Base-by-base conservation (phyloP, 37 sponge, comb jelly and placozoan genomes). In the Ianthella basta region DNA sequence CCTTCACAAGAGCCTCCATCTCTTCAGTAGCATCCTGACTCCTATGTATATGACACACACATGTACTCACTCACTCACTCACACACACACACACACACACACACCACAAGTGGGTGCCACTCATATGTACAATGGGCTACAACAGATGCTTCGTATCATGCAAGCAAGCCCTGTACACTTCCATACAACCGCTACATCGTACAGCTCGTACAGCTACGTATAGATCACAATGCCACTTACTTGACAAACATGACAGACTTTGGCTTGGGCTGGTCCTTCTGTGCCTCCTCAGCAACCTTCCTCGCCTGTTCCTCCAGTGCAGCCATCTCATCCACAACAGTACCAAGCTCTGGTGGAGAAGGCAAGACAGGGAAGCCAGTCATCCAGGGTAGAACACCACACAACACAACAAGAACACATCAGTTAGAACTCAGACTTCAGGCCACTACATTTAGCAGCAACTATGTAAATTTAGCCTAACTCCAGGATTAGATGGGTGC, bases 281-380 rank as follows among this genome's bases (percentile, higher is more conserved):
- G 66, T 10, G 96, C 93, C 44, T 93, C 94, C 55, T 95, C 89
- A 54, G 91, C 89, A 12, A 95, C 88, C 57, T 69, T 86, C 64
- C 84, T 84, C 5, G 96, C 96, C 34, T 86, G 81, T 41, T 89
- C 92, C 84, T 95, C 96, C 65, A 95, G 77, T 32, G 84, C 37
- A 60, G 55, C 70, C 96, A 95, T 95, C 77, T 91, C 92, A 87
- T 93, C 94, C 75, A 86, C 53, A 72, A 86, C 67, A 33, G 60
- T 53, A 68, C 67, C 63, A 86, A 44, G 65, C 16, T 53, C 81
- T 81, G 63, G 50, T 10, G 50, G 6, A 44, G 50, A 8, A 44
- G 50, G 50, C 3, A 44, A 8, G 50, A 8, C 8, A 44, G 50
- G 8, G 50, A 44, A 44, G 50, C 3, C 6, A 3, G 8, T 44